These are phyloP conservation scores for Leuciscus waleckii DNA, from an alignment of 2,797 vertebrate genomes.

Conservation along the genomic window DNA sequence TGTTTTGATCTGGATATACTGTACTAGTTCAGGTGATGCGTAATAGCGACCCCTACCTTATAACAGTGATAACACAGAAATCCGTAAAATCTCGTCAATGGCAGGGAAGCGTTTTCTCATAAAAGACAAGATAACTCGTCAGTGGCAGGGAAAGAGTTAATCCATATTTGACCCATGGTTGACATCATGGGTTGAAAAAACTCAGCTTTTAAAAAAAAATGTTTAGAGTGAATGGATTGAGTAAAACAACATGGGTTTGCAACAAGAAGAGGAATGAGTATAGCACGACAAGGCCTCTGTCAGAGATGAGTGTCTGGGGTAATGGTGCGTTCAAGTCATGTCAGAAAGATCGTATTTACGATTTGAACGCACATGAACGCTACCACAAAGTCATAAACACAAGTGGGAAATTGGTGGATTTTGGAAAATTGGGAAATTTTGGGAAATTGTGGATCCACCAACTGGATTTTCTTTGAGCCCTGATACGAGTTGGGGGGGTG, in stretches of 20 bases:
- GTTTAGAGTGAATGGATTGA: neutral
- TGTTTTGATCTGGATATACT: too few species aligned
- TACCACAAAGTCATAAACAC: neutral
- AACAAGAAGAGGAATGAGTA: constrained; percentile 10
- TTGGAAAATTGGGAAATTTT: too few species aligned
- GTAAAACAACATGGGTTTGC: constrained; percentile 3
- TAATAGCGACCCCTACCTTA: too few species aligned
- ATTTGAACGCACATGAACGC: neutral
- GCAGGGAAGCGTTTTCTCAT: too few species aligned
- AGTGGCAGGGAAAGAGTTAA: too few species aligned
- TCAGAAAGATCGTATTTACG: neutral
- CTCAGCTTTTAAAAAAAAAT: too few species aligned
- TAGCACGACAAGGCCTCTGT: constrained; percentile 14
- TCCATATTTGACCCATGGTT: too few species aligned
- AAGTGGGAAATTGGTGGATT: neutral
- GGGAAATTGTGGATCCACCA: too few species aligned
- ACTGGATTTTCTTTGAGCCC: neutral
- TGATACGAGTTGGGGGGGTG: neutral
- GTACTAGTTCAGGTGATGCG: too few species aligned
- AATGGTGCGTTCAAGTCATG: neutral
- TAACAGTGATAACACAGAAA: too few species aligned
- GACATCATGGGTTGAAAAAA: neutral
- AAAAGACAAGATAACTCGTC: too few species aligned
- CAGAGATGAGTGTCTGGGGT: constrained; percentile 46
- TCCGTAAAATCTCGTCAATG: too few species aligned